Base-by-base conservation (phyloP, 2,113 vertebrate genomes). In the Brachyistius frenatus region DNA sequence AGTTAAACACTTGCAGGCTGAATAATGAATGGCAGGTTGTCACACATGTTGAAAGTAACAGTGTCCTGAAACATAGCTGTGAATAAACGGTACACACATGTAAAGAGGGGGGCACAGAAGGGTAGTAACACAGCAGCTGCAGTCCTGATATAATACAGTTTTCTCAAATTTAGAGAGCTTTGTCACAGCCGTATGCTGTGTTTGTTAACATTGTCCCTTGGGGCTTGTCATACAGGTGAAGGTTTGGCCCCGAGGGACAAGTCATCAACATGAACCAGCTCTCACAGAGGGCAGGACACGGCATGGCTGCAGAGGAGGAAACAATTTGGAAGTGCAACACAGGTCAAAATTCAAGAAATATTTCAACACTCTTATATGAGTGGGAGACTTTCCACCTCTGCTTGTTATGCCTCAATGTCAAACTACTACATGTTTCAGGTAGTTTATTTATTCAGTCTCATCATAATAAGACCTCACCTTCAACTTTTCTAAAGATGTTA, bases 141-240 rank as follows among this genome's bases (percentile, higher is more conserved):
- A 44, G 16, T 52, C 57, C 1, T 53, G 64, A 47, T 72, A 30
- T n/a, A 36, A 73, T 44, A 62, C 11, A 31, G 31, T 53, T 66
- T 55, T 78, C 23, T 47, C 56, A 74, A 70, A 46, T 47, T 33
- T 36, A 13, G 23, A 65, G 8, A 23, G 46, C 62, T 79, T 44
- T 65, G 73, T 86, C 80, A 62, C 46, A 16, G 46, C 44, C 41
- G 66, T 60, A 41, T 67, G 44, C 56, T 67, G 31, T 73, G 56
- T 75, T 67, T 81, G 63, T 52, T 73, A 64, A 69, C 57, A 68
- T 14, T 53, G 32, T 76, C 63, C 63, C 55, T 54, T 72, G 67
- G 30, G 65, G 31, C 54, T 60, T 80, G 53, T 58, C 53, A 54
- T 63, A 60, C 46, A 80, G 72, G 67, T 63, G 76, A 57, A 13